phyloP scores from a whole-genome alignment of 2,113 vertebrate species.

The Lophura nycthemera region DNA sequence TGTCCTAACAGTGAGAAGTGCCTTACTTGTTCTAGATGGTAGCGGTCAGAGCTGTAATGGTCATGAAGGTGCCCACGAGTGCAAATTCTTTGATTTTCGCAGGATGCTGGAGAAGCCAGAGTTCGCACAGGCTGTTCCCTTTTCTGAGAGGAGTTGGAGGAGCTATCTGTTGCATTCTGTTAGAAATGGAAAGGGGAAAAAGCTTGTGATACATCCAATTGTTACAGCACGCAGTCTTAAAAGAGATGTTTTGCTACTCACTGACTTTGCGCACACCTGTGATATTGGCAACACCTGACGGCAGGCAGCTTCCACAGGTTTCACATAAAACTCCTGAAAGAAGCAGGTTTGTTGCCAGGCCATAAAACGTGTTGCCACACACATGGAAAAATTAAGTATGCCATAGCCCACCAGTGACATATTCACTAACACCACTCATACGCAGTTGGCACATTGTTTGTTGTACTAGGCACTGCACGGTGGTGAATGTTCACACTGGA shows the following conservation, averaged over 20 bases:
- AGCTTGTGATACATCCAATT: background rate
- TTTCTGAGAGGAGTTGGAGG: conserved; percentile 87
- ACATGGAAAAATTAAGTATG: conserved; percentile 9
- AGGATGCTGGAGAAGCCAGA: conserved; percentile 88
- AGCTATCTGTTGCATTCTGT: conserved; percentile 86
- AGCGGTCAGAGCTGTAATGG: conserved; percentile 89
- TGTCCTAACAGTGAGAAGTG: background rate
- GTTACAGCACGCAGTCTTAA: background rate
- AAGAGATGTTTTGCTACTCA: background rate
- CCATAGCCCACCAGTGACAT: background rate
- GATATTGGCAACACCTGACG: background rate
- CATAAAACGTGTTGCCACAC: conserved; percentile 34
- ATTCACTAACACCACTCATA: background rate
- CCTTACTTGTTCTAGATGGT: conserved; percentile 92
- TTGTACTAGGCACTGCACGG: background rate
- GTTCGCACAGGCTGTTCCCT: conserved; percentile 84
- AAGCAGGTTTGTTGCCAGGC: conserved; percentile 28
- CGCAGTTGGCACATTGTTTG: background rate
- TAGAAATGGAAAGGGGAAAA: background rate
- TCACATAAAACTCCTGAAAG: conserved; percentile 21
- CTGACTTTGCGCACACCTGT: background rate
- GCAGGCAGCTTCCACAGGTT: background rate
- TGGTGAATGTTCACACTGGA: fast-evolving
- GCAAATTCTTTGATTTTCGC: conserved; percentile 89
- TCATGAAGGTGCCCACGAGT: conserved; percentile 88